Conservation (phyloP, 2,888 invertebrate genomes). For the Caenorhabditis sinica region DNA sequence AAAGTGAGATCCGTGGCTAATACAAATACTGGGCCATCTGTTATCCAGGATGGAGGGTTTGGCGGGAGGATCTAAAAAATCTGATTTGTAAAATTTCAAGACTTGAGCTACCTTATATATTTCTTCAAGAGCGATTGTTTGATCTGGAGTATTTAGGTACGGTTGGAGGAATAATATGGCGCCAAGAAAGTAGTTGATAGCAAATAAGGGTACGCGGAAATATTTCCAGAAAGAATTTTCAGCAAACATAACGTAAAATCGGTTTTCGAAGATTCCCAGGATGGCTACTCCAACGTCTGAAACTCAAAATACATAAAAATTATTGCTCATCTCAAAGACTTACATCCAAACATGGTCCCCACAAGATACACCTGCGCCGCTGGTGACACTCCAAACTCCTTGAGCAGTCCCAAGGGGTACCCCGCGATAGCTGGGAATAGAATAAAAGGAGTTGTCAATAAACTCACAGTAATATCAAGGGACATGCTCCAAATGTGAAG, state of each 20-base stretch:
- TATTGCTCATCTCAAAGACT: background rate
- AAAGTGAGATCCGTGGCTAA: background rate
- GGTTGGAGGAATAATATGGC: background rate
- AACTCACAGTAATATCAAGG: background rate
- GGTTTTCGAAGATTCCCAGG: slow-evolving; percentile 1
- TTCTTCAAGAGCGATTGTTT: background rate
- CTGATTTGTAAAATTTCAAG: background rate
- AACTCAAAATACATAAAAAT: background rate
- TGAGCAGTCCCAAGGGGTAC: slow-evolving; percentile 5
- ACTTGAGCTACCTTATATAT: background rate
- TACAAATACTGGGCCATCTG: background rate
- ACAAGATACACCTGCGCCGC: background rate
- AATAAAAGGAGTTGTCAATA: background rate
- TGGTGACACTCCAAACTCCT: background rate
- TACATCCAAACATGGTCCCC: background rate
- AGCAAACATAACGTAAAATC: background rate
- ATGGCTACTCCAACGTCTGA: background rate
- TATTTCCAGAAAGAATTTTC: background rate
- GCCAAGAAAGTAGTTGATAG: background rate
- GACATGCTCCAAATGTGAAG: background rate
- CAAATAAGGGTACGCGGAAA: background rate
- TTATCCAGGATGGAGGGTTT: background rate
- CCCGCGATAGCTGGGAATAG: slow-evolving; percentile 10
- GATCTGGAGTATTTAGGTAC: background rate
- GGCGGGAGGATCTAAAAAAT: slow-evolving; percentile 5